Evolutionary conservation across 2,113 vertebrate genomes (phyloP).

Genomic region (Chunga burmeisteri): DNA sequence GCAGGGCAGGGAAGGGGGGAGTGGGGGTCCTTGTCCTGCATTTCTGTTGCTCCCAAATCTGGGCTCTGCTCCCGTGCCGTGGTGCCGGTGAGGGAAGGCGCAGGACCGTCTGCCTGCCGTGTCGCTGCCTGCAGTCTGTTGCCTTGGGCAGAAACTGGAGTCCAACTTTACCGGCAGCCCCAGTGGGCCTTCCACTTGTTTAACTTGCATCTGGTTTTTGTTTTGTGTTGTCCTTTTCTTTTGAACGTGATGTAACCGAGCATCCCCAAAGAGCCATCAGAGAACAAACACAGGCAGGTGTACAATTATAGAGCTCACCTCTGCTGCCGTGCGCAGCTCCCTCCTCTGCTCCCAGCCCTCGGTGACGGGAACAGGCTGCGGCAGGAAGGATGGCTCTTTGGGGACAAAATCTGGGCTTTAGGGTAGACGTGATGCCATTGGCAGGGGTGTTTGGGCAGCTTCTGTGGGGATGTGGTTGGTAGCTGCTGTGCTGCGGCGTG

Average conservation of each 20-base stretch:
- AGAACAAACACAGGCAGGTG: conserved; percentile 20
- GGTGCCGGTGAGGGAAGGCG: neutral
- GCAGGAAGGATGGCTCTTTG: neutral
- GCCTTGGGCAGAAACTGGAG: neutral
- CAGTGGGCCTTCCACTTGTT: neutral
- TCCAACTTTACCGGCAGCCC: neutral
- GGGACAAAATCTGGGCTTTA: neutral
- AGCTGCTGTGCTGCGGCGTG: neutral
- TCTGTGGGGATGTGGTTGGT: neutral
- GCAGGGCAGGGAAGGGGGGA: neutral
- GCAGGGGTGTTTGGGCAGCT: neutral
- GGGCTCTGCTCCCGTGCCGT: accelerated
- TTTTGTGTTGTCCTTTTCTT: conserved; percentile 16
- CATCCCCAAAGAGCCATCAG: neutral
- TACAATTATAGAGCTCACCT: conserved; percentile 19
- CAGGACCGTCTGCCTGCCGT: accelerated
- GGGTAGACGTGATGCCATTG: accelerated
- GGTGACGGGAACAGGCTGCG: accelerated
- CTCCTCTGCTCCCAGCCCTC: neutral
- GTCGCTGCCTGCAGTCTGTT: neutral
- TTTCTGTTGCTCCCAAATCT: neutral
- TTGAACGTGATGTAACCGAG: neutral
- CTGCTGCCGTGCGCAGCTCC: neutral
- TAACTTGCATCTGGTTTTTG: conserved; percentile 27
- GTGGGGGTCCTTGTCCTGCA: accelerated